phyloP scores from a whole-genome alignment of 2,888 invertebrate species.

The Melanargia galathea region DNA sequence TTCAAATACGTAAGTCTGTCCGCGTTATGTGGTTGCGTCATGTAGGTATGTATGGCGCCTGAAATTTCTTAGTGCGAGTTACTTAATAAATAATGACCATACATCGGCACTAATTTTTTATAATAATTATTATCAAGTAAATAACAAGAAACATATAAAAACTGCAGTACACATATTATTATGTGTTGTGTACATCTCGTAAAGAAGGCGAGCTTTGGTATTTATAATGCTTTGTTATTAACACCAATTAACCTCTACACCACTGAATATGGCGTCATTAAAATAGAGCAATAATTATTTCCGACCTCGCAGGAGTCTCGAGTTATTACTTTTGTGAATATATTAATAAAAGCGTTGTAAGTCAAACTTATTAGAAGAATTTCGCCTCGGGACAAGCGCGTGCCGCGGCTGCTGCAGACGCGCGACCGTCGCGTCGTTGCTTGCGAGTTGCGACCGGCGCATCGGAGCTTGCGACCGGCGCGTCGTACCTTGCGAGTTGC shows the following conservation, averaged over 20 bases:
- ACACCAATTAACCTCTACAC: constrained; percentile 8
- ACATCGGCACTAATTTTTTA: too few relatives aligned
- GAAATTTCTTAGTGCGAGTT: too few relatives aligned
- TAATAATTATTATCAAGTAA: too few relatives aligned
- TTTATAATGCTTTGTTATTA: background rate
- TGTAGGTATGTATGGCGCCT: too few relatives aligned
- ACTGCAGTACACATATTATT: background rate
- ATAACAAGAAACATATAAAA: too few relatives aligned
- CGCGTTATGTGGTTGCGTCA: too few relatives aligned
- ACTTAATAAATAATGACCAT: too few relatives aligned
- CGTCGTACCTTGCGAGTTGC: too few relatives aligned
- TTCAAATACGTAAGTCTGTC: too few relatives aligned
- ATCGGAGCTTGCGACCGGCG: too few relatives aligned
- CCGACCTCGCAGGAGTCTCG: constrained; percentile 27
- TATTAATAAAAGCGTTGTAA: constrained; percentile 37
- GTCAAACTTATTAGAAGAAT: constrained; percentile 36
- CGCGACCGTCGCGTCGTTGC: constrained; percentile 12
- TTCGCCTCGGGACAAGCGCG: constrained; percentile 34
- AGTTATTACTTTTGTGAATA: constrained; percentile 20
- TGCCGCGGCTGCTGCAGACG: constrained; percentile 26
- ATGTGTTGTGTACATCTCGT: background rate
- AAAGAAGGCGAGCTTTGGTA: background rate
- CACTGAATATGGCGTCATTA: constrained; percentile 9
- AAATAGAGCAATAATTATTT: constrained; percentile 30
- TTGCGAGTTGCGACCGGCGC: too few relatives aligned